Evolutionary conservation across 2,797 vertebrate species (phyloP), one percentile per base, ranked within the genome.

Genomic region (Microhierax caerulescens): DNA sequence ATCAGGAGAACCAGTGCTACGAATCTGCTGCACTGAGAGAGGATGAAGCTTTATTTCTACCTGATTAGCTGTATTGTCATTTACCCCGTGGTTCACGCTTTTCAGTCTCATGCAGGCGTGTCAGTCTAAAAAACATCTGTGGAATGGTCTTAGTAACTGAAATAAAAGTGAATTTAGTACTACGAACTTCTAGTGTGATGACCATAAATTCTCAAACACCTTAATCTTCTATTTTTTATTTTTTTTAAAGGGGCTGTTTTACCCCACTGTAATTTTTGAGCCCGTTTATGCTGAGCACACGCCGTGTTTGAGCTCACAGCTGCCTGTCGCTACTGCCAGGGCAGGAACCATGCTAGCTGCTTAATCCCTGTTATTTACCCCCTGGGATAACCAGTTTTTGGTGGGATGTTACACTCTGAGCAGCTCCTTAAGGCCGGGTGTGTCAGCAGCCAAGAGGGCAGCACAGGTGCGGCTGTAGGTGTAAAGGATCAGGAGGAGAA

Each of bases 251-350:
- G 37, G 28, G 27, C 6, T 5, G 0, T 36, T 60, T 78, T 63
- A n/a, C n/a, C 32, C 8, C 5, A 30, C 4, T 51, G 53, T 18
- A 19, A 0, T 68, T 89, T 86, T 56, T 43, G 28, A 74, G 18
- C 20, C 10, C 28, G 0, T 39, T 60, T 48, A 16, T 1, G 4
- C 48, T 11, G 65, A 74, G 28, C 1, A 4, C 9, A 4, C 1
- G 14, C 36, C 24, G 24, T 5, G 8, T 32, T 69, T 12, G 22
- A 67, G 50, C 27, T 70, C 39, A 11, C 5, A 18, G 25, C 0
- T 27, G 30, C 27, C 41, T 20, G 18, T 2, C 59, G 53, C 25
- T 63, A 0, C 43, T 21, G 6, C 2, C 0, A 0, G 84, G 57
- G 20, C 57, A 89, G 69, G 10, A n/a, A 50, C n/a, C 56, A 6